Evolutionary conservation across 2,888 invertebrate species (phyloP).

Genomic region (Syrphus vitripennis): DNA sequence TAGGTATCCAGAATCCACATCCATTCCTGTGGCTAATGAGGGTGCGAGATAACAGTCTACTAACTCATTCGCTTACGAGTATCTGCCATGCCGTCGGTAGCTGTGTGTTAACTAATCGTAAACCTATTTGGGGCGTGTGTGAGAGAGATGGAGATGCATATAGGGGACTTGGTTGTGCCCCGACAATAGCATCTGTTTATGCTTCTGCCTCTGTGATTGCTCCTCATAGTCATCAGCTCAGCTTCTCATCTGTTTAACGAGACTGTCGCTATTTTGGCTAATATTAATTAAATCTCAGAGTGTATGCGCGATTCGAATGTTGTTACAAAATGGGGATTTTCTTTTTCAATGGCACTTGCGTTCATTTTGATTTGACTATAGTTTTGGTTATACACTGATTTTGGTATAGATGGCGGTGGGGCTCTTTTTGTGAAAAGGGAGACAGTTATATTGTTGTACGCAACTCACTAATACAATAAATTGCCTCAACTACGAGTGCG

Average conservation of each 20-base stretch:
- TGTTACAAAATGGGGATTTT: conserved; percentile 58
- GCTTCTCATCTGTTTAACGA: conserved; percentile 48
- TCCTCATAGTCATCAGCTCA: neutral
- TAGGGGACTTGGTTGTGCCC: conserved; percentile 12
- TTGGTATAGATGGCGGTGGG: conserved; percentile 30
- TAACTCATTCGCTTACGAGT: conserved; percentile 54
- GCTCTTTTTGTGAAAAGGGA: conserved; percentile 12
- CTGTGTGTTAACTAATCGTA: conserved; percentile 51
- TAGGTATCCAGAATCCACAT: neutral
- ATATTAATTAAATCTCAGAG: conserved; percentile 60
- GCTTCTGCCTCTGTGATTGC: neutral
- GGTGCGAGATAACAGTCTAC: conserved; percentile 61
- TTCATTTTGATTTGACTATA: neutral
- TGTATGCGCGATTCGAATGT: conserved; percentile 20
- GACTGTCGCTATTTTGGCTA: conserved; percentile 13
- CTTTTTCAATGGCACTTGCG: neutral
- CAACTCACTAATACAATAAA: neutral
- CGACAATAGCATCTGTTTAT: conserved; percentile 15
- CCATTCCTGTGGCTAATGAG: conserved; percentile 47
- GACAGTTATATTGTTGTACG: conserved; percentile 11
- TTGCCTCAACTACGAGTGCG: neutral
- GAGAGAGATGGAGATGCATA: conserved; percentile 43
- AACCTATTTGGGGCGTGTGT: conserved; percentile 52
- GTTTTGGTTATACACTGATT: neutral
- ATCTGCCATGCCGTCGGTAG: conserved; percentile 69